phyloP scores from a whole-genome alignment of 1,140 invertebrate species.

The Habropoda laboriosa region DNA sequence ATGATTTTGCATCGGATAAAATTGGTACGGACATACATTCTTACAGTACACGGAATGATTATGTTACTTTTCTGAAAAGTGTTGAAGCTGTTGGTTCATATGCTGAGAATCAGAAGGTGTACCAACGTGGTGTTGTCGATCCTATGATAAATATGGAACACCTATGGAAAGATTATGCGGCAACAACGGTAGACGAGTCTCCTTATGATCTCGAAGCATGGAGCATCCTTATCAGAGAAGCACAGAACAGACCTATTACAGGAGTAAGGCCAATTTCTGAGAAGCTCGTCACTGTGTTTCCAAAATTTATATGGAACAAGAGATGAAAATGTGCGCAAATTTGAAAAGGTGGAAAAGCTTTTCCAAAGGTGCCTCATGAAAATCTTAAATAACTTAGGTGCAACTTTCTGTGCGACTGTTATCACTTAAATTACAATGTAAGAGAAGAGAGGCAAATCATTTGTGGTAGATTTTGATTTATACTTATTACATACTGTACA shows the following conservation, averaged over 20 bases:
- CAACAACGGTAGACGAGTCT: slow-evolving; percentile 90
- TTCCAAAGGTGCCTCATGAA: slow-evolving; percentile 99
- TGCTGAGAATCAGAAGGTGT: slow-evolving; percentile 99
- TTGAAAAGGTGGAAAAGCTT: slow-evolving; percentile 99
- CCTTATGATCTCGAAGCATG: slow-evolving; percentile 97
- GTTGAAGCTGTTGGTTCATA: slow-evolving; percentile 99
- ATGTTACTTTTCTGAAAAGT: slow-evolving; percentile 97
- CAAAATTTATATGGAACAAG: slow-evolving; percentile 99
- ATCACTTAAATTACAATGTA: too few relatives aligned
- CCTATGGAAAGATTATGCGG: slow-evolving; percentile 99
- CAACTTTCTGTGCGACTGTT: too few relatives aligned
- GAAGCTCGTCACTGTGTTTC: slow-evolving; percentile 95
- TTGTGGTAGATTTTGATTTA: too few relatives aligned
- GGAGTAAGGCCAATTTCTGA: slow-evolving; percentile 97
- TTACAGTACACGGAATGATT: slow-evolving; percentile 98
- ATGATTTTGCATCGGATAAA: slow-evolving; percentile 99
- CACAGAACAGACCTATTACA: slow-evolving; percentile 93
- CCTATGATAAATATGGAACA: slow-evolving; percentile 99
- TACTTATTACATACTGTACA: too few relatives aligned
- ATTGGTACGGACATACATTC: slow-evolving; percentile 99
- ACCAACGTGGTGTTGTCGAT: slow-evolving; percentile 96
- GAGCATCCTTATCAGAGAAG: slow-evolving; percentile 96
- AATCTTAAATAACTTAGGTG: slow-evolving; percentile 98
- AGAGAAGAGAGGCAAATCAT: too few relatives aligned
- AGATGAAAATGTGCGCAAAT: slow-evolving; percentile 98